Evolutionary conservation across 2,113 vertebrate species (phyloP).

Genomic region (Festucalex cinctus): DNA sequence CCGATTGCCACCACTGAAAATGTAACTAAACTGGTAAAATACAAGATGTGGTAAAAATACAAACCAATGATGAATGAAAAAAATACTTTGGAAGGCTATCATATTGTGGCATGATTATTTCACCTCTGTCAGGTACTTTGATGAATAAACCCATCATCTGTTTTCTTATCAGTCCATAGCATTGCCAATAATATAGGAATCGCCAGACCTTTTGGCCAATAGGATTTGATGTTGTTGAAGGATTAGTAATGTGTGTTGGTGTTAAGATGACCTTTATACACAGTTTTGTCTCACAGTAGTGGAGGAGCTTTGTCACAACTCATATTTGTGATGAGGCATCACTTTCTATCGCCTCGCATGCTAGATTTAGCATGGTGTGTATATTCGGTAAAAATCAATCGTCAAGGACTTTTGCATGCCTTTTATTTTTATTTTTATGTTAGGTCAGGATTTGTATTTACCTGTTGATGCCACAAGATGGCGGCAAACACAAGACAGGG

Average conservation of each 20-base stretch:
- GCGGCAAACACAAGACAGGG: not conserved
- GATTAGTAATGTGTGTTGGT: constrained; percentile 55
- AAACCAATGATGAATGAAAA: not conserved
- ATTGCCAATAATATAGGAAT: not conserved
- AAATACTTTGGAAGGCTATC: not conserved
- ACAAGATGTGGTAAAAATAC: not conserved
- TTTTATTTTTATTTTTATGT: not conserved
- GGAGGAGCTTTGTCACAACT: constrained; percentile 10
- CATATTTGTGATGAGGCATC: not conserved
- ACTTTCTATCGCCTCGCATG: not conserved
- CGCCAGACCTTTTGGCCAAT: constrained; percentile 22
- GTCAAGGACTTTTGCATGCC: too few species aligned
- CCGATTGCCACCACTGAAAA: not conserved
- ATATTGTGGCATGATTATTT: not conserved
- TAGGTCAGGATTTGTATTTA: not conserved
- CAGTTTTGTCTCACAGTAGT: constrained; percentile 47
- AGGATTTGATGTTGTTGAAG: constrained; percentile 59
- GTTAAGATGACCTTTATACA: constrained; percentile 74
- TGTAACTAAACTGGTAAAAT: not conserved
- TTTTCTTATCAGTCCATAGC: not conserved
- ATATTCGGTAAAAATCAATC: not conserved
- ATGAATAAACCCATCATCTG: not conserved
- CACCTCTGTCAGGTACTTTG: not conserved
- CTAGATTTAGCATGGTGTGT: not conserved
- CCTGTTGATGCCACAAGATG: not conserved